Evolutionary conservation across 2,113 vertebrate genomes (phyloP), one percentile per base, ranked within the genome.

Genomic region (Thalassoma bifasciatum): DNA sequence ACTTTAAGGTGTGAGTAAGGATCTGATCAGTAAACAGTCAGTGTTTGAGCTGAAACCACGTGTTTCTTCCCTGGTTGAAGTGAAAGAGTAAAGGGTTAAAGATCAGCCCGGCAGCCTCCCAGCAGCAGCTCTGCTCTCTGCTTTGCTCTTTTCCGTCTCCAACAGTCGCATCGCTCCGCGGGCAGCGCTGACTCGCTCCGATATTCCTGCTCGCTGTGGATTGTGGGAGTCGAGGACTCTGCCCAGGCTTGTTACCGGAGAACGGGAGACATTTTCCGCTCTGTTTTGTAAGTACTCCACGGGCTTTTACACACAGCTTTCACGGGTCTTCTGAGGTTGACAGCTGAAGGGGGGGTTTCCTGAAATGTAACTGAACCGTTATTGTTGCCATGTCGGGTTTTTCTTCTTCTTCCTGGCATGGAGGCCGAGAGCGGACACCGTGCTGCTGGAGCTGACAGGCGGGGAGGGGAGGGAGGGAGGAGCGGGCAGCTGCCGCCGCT

Each of bases 141-240:
- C 73, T 40, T n/a, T n/a, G n/a, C n/a, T n/a, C n/a, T n/a, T n/a
- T n/a, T n/a, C n/a, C n/a, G n/a, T n/a, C 78, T 64, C 82, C 66
- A 22, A 58, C 66, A 52, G 50, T 10, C 8, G 37, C 56, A 49
- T 69, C 70, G 78, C 82, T 85, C 83, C 51, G 81, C 84, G 75
- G 86, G 80, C 86, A 83, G 75, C 84, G 62, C 82, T 77, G 75
- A 70, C 82, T 80, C 72, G 42, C 82, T 44, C 54, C 73, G 76
- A 63, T 85, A 77, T 67, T 63, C 66, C 65, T 44, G 5, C 76
- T 85, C 90, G 92, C 92, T 88, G 91, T 92, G 93, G 86, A 93
- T 94, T 94, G 86, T 94, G 93, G 93, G 93, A 92, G 88, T 86
- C 76, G 76, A 86, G 82, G 90, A 92, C 83, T 34, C 76, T 91